Evolutionary conservation across 2,113 vertebrate species (phyloP).

Genomic region (Poeciliopsis prolifica): DNA sequence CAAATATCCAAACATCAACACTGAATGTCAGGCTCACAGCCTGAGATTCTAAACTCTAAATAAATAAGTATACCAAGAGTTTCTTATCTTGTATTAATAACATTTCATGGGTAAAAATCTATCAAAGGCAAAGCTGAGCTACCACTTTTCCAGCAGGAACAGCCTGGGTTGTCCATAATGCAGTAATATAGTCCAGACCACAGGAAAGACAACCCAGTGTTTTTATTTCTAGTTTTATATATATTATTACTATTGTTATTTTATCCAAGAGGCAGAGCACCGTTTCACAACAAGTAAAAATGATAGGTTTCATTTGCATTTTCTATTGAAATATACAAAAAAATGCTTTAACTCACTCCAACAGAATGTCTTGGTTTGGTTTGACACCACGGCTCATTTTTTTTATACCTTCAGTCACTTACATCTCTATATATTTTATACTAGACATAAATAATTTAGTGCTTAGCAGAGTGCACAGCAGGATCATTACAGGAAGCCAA

Average conservation of each 20-base stretch:
- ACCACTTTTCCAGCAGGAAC: slow-evolving; percentile 32
- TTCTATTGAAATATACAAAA: slow-evolving; percentile 22
- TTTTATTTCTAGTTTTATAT: not conserved
- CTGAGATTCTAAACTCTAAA: slow-evolving; percentile 13
- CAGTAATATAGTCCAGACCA: slow-evolving; percentile 43
- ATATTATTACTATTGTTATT: not conserved
- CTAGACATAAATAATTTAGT: slow-evolving; percentile 59
- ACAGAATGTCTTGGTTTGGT: slow-evolving; percentile 10
- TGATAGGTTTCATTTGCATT: slow-evolving; percentile 11
- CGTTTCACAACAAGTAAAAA: slow-evolving; percentile 21
- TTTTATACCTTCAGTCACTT: slow-evolving; percentile 32
- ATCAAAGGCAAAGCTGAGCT: slow-evolving; percentile 48
- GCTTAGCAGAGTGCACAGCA: slow-evolving; percentile 30
- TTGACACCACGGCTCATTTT: slow-evolving; percentile 18
- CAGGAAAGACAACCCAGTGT: slow-evolving; percentile 22
- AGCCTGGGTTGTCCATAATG: slow-evolving; percentile 42
- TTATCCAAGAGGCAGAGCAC: slow-evolving; percentile 6
- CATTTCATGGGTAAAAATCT: slow-evolving; percentile 42
- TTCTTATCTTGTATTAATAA: slow-evolving; percentile 32
- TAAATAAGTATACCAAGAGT: slow-evolving; percentile 12
- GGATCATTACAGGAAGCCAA: slow-evolving; percentile 38
- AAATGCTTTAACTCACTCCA: slow-evolving; percentile 7
- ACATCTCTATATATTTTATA: slow-evolving; percentile 45
- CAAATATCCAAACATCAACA: slow-evolving; percentile 15
- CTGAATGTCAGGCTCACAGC: not conserved